Evolutionary conservation across 2,888 invertebrate genomes (phyloP).

Genomic region (Hypselothyrea guttata): DNA sequence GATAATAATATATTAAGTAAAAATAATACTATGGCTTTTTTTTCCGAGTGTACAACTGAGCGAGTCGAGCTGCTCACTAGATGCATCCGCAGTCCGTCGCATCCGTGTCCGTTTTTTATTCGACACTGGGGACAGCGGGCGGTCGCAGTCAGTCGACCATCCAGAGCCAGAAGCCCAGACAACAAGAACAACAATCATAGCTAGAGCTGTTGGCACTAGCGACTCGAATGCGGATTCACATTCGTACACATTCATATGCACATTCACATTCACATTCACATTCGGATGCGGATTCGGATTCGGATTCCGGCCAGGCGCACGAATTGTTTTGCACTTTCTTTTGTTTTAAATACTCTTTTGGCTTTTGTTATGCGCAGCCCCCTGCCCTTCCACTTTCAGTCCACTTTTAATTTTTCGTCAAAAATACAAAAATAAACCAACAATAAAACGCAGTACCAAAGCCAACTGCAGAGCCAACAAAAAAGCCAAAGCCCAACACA

Average conservation of each 20-base stretch:
- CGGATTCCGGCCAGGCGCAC: constrained; percentile 55
- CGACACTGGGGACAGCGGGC: constrained; percentile 46
- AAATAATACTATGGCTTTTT: too few relatives aligned
- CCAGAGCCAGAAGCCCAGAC: constrained; percentile 24
- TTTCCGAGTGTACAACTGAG: too few relatives aligned
- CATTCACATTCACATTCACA: constrained; percentile 13
- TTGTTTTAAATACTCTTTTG: constrained; percentile 72
- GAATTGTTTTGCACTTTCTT: constrained; percentile 76
- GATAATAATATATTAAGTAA: too few relatives aligned
- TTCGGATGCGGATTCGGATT: constrained; percentile 15
- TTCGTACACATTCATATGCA: constrained; percentile 24
- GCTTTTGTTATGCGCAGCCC: constrained; percentile 48
- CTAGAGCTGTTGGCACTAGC: constrained; percentile 14
- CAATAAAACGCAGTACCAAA: not conserved
- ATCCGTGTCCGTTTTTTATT: constrained; percentile 62
- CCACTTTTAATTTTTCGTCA: constrained; percentile 40
- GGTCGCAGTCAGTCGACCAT: constrained; percentile 46
- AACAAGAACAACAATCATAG: constrained; percentile 21
- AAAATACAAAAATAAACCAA: constrained; percentile 33
- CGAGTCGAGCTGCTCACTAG: constrained; percentile 44
- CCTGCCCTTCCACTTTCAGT: constrained; percentile 4
- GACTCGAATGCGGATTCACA: constrained; percentile 36
- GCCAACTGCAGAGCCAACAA: constrained; percentile 17
- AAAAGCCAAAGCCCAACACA: constrained; percentile 34
- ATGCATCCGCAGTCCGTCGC: constrained; percentile 63